Evolutionary conservation across 2,797 vertebrate genomes (phyloP).

Genomic region (Neoniphon sammara): DNA sequence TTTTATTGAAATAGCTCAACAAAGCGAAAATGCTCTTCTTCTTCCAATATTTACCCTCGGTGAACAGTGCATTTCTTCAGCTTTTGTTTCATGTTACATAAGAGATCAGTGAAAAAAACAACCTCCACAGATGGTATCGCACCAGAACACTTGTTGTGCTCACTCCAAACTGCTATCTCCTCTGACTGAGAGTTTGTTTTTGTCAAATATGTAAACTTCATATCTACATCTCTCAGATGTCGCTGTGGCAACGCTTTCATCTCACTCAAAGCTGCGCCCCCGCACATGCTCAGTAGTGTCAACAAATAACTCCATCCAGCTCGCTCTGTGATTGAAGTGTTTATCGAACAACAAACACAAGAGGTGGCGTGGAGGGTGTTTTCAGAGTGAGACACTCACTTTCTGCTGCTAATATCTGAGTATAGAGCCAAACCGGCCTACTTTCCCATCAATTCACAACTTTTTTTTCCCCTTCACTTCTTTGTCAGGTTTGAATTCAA

Average conservation of each 20-base stretch:
- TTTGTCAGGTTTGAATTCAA: conserved; percentile 1
- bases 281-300: conserved; percentile 53
- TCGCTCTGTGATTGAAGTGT: conserved; percentile 48
- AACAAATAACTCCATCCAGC: conserved; percentile 43
- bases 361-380: conserved; percentile 21
- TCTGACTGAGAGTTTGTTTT: conserved; percentile 35
- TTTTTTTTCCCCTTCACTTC: not conserved
- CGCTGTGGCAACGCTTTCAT: conserved; percentile 50
- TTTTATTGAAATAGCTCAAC: not conserved
- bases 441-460: not conserved
- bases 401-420: conserved; percentile 17
- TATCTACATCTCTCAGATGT: conserved; percentile 63
- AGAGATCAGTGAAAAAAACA: conserved; percentile 31
- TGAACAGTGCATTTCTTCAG: conserved; percentile 3
- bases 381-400: conserved; percentile 6
- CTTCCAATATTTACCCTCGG: conserved; percentile 1
- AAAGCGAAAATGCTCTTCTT: not conserved
- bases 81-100: conserved; percentile 32
- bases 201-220: conserved; percentile 65
- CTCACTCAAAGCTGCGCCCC: conserved; percentile 18
- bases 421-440: too few relatives aligned
- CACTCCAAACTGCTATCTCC: conserved; percentile 31
- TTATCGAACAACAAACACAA: conserved; percentile 52
- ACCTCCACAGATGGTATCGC: conserved; percentile 33
- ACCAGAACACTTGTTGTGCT: conserved; percentile 34